Evolutionary conservation across 2,888 invertebrate genomes (phyloP), one percentile per base, ranked within the genome.

Genomic region (Amphipyra berbera): DNA sequence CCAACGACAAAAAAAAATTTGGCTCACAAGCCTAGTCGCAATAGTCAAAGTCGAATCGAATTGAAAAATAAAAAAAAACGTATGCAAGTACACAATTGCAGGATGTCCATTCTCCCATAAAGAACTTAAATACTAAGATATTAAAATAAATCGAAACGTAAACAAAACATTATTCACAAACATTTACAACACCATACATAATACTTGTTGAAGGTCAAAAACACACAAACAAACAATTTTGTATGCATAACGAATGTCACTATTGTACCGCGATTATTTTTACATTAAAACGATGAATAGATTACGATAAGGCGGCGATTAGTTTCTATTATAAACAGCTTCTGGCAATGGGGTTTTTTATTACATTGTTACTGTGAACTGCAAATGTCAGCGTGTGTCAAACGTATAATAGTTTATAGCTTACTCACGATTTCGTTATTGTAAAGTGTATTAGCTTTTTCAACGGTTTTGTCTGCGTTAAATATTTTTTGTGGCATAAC

Each of bases 241-340:
- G 30, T 47, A 48, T 54, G 52, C 62, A 13, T 57, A 64, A 52
- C 45, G 48, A 50, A 61, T 52, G 41, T 46, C 47, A 41, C 1
- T 41, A 15, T 7, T 21, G 12, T 46, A 27, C 37, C 30, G 48
- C 30, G 50, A 66, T 76, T 64, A 78, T 74, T 67, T 58, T 61
- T 41, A 61, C 62, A 70, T 70, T 58, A 65, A 38, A 56, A 40
- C 42, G 12, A 50, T 54, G 50, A 63, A 54, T 30, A 62, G n/a
- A 70, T 70, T 57, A 52, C 27, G 55, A 61, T 64, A 64, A 64
- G 0, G n/a, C 35, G 12, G 7, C 21, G 33, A 65, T 70, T 55
- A 58, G 21, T 12, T 46, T 42, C 35, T 60, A 45, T 37, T 52
- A 42, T 42, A 53, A 53, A 48, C 49, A 40, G 41, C 50, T 62